Evolutionary conservation across 2,113 vertebrate genomes (phyloP), one percentile per base, ranked within the genome.

Genomic region (Alethe diademata): DNA sequence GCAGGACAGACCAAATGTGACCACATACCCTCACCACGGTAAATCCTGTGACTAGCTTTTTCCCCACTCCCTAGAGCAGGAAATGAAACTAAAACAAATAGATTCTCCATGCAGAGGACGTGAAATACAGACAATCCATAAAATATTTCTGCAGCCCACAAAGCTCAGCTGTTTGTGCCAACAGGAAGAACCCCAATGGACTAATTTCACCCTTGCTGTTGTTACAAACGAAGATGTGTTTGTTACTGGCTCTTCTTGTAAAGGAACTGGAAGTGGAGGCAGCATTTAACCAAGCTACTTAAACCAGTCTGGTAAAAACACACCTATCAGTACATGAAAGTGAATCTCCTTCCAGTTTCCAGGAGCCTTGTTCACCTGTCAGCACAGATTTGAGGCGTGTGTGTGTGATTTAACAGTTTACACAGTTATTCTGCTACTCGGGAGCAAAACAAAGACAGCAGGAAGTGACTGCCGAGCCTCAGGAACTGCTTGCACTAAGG

Each of bases 1-100:
- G 2, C 11, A 12, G 72, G 13, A n/a, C 2, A 51, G 19, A 4
- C 8, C 17, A 54, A 54, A 65, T 40, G 60, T 26, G 86, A 74
- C 11, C 70, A 45, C 48, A 2, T 0, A 35, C 8, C 87, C 1
- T 0, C 1, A 6, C 36, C 71, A n/a, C 0, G 28, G 54, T 2
- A 79, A 73, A 93, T 7, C 73, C 67, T 36, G 11, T 40, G 67
- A 74, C 50, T 5, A 29, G 54, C 8, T 64, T 89, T 83, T 58
- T 54, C 71, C 83, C 38, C 14, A 2, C 45, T 92, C 20, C 33
- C 4, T 9, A 25, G 47, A 74, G 73, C 26, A 23, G 35, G 57
- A 20, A 24, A n/a, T n/a, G 50, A 86, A 90, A 53, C 9, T 23
- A 40, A 67, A 61, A 23, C 61, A 80, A 80, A 56, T 3, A 13